Conservation (phyloP, 2,888 invertebrate genomes). For the Andrena bicolor region DNA sequence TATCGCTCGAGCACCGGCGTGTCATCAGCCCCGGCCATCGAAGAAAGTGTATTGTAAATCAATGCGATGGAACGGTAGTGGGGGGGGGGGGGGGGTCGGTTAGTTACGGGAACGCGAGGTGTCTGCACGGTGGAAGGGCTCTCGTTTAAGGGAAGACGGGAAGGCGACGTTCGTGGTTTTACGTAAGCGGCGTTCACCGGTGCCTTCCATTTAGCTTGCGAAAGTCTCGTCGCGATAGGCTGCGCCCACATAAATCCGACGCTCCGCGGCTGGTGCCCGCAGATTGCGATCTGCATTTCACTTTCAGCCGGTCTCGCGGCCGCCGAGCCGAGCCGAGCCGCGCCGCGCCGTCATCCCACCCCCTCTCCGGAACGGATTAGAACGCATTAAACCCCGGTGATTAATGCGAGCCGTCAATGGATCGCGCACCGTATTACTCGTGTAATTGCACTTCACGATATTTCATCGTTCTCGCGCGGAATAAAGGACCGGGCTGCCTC, state of each 20-base stretch:
- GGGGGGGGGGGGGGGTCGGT: too few relatives aligned
- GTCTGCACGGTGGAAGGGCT: background rate
- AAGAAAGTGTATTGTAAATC: background rate
- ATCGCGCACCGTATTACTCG: slow-evolving; percentile 19
- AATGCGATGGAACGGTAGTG: too few relatives aligned
- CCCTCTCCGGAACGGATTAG: background rate
- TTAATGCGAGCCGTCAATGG: slow-evolving; percentile 17
- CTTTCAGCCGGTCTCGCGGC: slow-evolving; percentile 44
- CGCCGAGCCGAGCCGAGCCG: background rate
- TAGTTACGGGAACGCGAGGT: too few relatives aligned
- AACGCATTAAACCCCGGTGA: slow-evolving; percentile 14
- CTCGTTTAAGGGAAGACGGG: slow-evolving; percentile 8
- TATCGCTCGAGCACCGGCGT: background rate
- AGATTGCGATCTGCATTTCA: slow-evolving; percentile 59
- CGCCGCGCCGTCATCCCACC: slow-evolving; percentile 17
- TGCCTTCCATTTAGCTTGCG: slow-evolving; percentile 55
- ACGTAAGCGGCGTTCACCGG: slow-evolving; percentile 36
- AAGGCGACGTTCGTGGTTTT: slow-evolving; percentile 15
- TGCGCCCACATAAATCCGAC: slow-evolving; percentile 44
- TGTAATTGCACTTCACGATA: slow-evolving; percentile 12
- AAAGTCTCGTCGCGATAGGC: slow-evolving; percentile 53
- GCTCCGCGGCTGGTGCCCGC: slow-evolving; percentile 28
- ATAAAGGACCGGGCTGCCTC: too few relatives aligned
- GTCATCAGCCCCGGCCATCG: background rate
- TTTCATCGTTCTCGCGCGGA: slow-evolving; percentile 12